Conservation (phyloP, 2,888 invertebrate species). For the Hoplodrina blanda region DNA sequence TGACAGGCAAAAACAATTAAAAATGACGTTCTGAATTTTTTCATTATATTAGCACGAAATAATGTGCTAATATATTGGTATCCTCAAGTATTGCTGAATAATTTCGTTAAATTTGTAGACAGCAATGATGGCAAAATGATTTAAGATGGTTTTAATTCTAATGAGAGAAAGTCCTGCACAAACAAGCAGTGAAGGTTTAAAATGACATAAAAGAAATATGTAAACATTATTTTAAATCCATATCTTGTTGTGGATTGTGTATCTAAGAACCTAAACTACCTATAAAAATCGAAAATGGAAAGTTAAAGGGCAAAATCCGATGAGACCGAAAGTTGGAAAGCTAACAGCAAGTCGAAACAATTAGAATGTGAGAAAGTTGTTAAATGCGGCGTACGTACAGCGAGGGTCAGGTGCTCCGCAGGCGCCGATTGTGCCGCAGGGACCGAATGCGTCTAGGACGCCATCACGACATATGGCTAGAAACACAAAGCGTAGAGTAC, state of each 20-base stretch:
- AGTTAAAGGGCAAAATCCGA: neutral
- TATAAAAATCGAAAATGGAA: neutral
- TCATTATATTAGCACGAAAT: slow-evolving; percentile 1
- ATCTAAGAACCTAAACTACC: neutral
- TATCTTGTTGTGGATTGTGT: too few species aligned
- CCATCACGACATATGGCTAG: neutral
- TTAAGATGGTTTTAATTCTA: slow-evolving; percentile 23
- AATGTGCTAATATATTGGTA: slow-evolving; percentile 6
- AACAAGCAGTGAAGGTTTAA: neutral
- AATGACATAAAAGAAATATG: slow-evolving; percentile 7
- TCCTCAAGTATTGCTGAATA: slow-evolving; percentile 30
- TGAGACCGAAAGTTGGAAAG: neutral
- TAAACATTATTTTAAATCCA: slow-evolving; percentile 3
- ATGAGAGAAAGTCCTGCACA: neutral
- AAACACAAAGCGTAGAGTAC: slow-evolving; percentile 9
- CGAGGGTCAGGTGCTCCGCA: neutral
- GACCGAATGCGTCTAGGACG: neutral
- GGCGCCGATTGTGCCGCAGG: neutral
- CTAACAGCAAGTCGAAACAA: neutral
- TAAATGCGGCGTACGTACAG: neutral
- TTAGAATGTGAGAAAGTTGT: neutral
- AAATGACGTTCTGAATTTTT: slow-evolving; percentile 42
- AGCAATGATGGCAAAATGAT: slow-evolving; percentile 15
- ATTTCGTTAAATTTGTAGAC: neutral
- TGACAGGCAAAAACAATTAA: slow-evolving; percentile 44